Percentiles rank a stretch among this genome's conserved stretches.
These are phyloP conservation scores for Drosophila birchii DNA, from an alignment of 2,888 invertebrate genomes.

Conservation along the genomic window DNA sequence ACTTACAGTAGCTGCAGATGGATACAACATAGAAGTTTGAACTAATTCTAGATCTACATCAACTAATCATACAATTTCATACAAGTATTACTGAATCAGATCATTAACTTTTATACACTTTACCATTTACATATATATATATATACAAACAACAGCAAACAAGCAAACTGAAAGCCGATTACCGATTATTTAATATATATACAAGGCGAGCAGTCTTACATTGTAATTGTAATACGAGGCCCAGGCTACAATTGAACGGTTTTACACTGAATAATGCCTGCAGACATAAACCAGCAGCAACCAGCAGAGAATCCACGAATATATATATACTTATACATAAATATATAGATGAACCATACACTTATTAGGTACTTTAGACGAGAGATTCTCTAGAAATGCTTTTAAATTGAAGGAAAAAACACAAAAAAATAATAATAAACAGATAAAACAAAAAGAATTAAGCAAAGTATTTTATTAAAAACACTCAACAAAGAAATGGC, in stretches of 20 bases:
- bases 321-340: slow-evolving; percentile 53
- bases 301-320: slow-evolving; percentile 32
- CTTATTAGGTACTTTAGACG: slow-evolving; percentile 67
- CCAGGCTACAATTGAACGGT: slow-evolving; percentile 73
- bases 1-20: slow-evolving; percentile 30
- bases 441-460: slow-evolving; percentile 36
- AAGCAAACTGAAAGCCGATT: slow-evolving; percentile 38
- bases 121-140: slow-evolving; percentile 71
- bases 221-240: slow-evolving; percentile 55
- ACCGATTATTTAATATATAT: slow-evolving; percentile 38
- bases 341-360: slow-evolving; percentile 52
- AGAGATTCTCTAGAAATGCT: slow-evolving; percentile 67
- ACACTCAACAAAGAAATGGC: slow-evolving; percentile 26
- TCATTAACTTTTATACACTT: slow-evolving; percentile 80
- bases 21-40: slow-evolving; percentile 39
- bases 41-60: slow-evolving; percentile 47
- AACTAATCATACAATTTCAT: slow-evolving; percentile 50
- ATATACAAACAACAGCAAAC: slow-evolving; percentile 8
- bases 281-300: slow-evolving; percentile 47
- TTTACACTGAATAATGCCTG: slow-evolving; percentile 71
- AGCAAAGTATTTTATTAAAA: slow-evolving; percentile 51
- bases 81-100: slow-evolving; percentile 65
- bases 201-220: slow-evolving; percentile 27
- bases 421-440: slow-evolving; percentile 9
- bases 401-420: slow-evolving; percentile 51